Evolutionary conservation across 2,888 invertebrate genomes (phyloP), one percentile per base, ranked within the genome.

Genomic region (Monoplex corrugatus): DNA sequence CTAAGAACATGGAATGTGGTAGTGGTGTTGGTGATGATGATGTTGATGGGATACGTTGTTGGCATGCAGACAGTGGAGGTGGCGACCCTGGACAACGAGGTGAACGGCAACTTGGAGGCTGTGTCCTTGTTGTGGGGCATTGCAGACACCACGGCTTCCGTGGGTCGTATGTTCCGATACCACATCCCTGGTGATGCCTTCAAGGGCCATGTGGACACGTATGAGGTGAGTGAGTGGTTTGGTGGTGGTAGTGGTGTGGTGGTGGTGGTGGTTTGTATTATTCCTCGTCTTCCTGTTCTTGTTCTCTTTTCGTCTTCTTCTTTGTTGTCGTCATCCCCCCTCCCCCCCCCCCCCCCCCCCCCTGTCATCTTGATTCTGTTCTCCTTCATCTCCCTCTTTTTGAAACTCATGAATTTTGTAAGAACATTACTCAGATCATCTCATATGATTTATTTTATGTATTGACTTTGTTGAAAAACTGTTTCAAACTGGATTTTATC

Each of bases 81-180:
- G 35, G 40, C 2, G 19, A 38, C 8, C n/a, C n/a, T n/a, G 1
- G 40, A 50, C 85, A 85, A 38, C 23, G n/a, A 43, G 68, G 68
- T 72, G 35, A 35, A 40, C n/a, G 57, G 28, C 38, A 40, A 44
- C 28, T 3, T 1, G 50, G 50, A 72, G 6, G 44, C 92, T 0
- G 91, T 94, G 90, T 89, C 92, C 0, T 86, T 94, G 83, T 90
- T 92, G 57, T 95, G 95, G 95, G 94, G 94, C 45, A 93, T 95
- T n/a, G 92, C 94, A 0, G 95, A 95, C 90, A 92, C 94, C 57
- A 97, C 97, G 92, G 97, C 97, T 93, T 97, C 97, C 91, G 97
- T 97, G 38, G 98, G 98, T 83, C 97, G 97, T 94, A 96, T 97
- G 90, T 98, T 98, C 96, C 97, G 97, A 92, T 97, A 97, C 83